Conservation (phyloP, 2,113 vertebrate species). For the Phasianus colchicus region DNA sequence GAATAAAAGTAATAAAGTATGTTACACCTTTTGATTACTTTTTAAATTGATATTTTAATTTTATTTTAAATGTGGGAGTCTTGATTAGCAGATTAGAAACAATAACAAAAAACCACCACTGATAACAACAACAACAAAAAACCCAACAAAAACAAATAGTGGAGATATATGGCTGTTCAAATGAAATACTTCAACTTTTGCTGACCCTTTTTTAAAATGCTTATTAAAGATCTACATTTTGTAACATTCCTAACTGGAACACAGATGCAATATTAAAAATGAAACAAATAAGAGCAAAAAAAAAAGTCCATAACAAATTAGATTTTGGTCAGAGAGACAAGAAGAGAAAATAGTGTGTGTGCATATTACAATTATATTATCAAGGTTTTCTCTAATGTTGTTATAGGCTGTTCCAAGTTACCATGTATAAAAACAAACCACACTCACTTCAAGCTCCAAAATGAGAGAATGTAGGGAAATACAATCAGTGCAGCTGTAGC, state of each 20-base stretch:
- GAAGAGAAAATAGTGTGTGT: constrained; percentile 20
- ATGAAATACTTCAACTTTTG: not conserved
- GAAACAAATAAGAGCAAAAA: not conserved
- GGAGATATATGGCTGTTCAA: not conserved
- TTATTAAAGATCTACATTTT: not conserved
- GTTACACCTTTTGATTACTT: not conserved
- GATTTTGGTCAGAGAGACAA: not conserved
- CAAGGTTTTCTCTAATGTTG: constrained; percentile 72
- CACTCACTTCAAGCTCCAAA: constrained; percentile 57
- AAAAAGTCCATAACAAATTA: not conserved
- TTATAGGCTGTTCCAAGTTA: constrained; percentile 66
- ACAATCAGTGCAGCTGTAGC: constrained; percentile 72
- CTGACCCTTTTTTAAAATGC: not conserved
- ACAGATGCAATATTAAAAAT: not conserved
- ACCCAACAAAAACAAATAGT: too few relatives aligned
- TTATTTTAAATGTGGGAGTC: not conserved
- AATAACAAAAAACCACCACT: not conserved
- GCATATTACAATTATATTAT: constrained; percentile 58
- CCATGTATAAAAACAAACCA: constrained; percentile 76
- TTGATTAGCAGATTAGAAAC: not conserved
- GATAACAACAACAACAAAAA: not conserved
- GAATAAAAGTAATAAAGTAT: not conserved
- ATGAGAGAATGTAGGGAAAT: constrained; percentile 63
- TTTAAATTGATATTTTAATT: not conserved
- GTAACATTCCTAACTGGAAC: not conserved